A percentile compares a stretch with the other conserved stretches of the same genome.
Evolutionary conservation across 1,140 invertebrate genomes (phyloP).

Genomic region (Drosophila asahinai): DNA sequence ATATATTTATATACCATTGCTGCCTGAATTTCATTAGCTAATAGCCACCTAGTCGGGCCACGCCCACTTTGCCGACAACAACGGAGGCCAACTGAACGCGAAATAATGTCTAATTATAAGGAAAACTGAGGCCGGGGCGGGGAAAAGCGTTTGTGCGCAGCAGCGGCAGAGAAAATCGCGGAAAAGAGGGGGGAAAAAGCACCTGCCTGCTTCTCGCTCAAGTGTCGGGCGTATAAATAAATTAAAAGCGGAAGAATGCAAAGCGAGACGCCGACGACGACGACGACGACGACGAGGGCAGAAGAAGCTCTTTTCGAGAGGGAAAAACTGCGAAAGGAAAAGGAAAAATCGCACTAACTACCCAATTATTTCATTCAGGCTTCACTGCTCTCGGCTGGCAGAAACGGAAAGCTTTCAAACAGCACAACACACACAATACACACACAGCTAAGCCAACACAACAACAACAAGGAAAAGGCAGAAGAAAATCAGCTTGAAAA

Average conservation of each 20-base stretch:
- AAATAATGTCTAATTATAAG: slow-evolving; percentile 66
- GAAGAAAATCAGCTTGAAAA: slow-evolving; percentile 55
- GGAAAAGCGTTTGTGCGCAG: slow-evolving; percentile 52
- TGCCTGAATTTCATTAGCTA: slow-evolving; percentile 42
- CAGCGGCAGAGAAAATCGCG: slow-evolving; percentile 15
- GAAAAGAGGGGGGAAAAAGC: slow-evolving; percentile 28
- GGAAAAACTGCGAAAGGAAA: slow-evolving; percentile 30
- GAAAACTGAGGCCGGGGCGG: slow-evolving; percentile 11
- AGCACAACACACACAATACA: slow-evolving; percentile 8
- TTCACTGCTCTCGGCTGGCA: slow-evolving; percentile 63
- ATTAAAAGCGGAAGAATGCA: slow-evolving; percentile 62
- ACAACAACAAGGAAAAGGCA: neutral
- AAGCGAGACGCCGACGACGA: slow-evolving; percentile 10
- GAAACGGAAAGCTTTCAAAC: slow-evolving; percentile 48
- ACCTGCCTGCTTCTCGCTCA: slow-evolving; percentile 19
- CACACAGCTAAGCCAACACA: slow-evolving; percentile 7
- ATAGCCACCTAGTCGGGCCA: slow-evolving; percentile 38
- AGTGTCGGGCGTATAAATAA: slow-evolving; percentile 69
- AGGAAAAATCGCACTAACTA: slow-evolving; percentile 76
- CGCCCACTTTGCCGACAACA: slow-evolving; percentile 37
- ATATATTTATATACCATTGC: neutral
- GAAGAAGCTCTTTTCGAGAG: slow-evolving; percentile 35
- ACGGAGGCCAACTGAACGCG: slow-evolving; percentile 48
- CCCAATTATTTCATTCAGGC: slow-evolving; percentile 85
- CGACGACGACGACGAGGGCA: neutral